A percentile compares a stretch with the other conserved stretches of the same genome.
Evolutionary conservation across 2,888 invertebrate genomes (phyloP).

Genomic region (Stegophylla sp.): DNA sequence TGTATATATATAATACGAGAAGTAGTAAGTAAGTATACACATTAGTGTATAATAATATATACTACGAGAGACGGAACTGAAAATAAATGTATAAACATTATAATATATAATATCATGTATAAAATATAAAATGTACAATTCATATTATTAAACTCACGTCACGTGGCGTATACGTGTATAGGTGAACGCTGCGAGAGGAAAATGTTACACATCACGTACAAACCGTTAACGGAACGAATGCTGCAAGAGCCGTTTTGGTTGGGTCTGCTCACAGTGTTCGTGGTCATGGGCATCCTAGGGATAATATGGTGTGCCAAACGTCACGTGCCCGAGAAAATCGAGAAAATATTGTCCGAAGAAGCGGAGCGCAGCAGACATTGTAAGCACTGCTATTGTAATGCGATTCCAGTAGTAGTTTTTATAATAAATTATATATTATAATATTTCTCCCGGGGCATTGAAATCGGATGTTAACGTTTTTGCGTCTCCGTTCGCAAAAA

Average conservation of each 20-base stretch:
- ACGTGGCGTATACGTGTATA: slow-evolving; percentile 61
- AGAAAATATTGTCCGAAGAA: slow-evolving; percentile 81
- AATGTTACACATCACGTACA: slow-evolving; percentile 75
- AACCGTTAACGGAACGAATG: slow-evolving; percentile 80
- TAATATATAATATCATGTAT: too few relatives aligned
- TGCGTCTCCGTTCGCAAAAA: too few relatives aligned
- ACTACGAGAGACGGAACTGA: too few relatives aligned
- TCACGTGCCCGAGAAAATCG: slow-evolving; percentile 85
- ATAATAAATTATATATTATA: too few relatives aligned
- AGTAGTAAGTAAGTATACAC: too few relatives aligned
- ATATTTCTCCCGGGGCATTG: too few relatives aligned
- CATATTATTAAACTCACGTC: background rate
- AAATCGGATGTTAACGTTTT: too few relatives aligned
- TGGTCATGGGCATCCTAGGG: slow-evolving; percentile 79
- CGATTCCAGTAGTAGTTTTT: too few relatives aligned
- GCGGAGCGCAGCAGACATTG: slow-evolving; percentile 75
- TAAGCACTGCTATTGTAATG: slow-evolving; percentile 66
- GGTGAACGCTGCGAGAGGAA: slow-evolving; percentile 74
- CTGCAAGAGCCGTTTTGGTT: slow-evolving; percentile 89
- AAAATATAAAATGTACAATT: too few relatives aligned
- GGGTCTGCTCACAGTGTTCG: slow-evolving; percentile 82
- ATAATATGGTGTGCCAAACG: slow-evolving; percentile 84
- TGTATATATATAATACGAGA: too few relatives aligned
- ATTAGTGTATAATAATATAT: too few relatives aligned
- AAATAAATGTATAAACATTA: too few relatives aligned